phyloP scores from a whole-genome alignment of 2,797 vertebrate genomes.

The Smutsia gigantea region DNA sequence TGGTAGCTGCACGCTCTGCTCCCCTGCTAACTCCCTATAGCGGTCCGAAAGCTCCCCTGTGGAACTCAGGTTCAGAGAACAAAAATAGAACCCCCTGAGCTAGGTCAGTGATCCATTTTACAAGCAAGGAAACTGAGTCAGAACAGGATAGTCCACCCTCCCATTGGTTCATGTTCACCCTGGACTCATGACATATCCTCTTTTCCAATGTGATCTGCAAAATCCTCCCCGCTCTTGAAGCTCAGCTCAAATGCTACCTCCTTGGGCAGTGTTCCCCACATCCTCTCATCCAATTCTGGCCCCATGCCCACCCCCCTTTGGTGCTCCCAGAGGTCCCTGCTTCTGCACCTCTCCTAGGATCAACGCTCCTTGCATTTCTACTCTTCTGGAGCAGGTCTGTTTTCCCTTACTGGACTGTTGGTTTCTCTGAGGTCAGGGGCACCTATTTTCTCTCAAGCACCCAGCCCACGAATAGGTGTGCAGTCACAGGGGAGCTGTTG shows the following conservation, averaged over 20 bases:
- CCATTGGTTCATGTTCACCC: not conserved
- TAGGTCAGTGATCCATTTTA: not conserved
- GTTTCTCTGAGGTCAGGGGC: not conserved
- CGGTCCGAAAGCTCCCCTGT: not conserved
- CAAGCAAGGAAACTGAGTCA: not conserved
- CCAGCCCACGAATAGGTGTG: not conserved
- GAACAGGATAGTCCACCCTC: not conserved
- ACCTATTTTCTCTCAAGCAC: not conserved
- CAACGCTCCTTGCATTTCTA: not conserved
- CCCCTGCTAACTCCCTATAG: too few relatives aligned
- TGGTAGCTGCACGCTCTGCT: not conserved
- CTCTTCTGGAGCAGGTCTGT: not conserved
- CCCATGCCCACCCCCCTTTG: accelerated
- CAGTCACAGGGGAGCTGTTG: not conserved
- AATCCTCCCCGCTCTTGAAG: not conserved
- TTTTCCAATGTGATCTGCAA: not conserved
- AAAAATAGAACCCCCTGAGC: not conserved
- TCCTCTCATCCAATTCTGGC: not conserved
- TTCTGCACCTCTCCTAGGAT: not conserved
- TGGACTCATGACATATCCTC: not conserved
- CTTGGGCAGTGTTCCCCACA: accelerated
- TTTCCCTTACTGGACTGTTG: not conserved
- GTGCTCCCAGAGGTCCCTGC: not conserved
- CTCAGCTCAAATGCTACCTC: not conserved
- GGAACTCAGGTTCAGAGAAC: not conserved